These are phyloP conservation scores for Falco berigora DNA, from an alignment of 2,797 vertebrate genomes.

Conservation along the genomic window DNA sequence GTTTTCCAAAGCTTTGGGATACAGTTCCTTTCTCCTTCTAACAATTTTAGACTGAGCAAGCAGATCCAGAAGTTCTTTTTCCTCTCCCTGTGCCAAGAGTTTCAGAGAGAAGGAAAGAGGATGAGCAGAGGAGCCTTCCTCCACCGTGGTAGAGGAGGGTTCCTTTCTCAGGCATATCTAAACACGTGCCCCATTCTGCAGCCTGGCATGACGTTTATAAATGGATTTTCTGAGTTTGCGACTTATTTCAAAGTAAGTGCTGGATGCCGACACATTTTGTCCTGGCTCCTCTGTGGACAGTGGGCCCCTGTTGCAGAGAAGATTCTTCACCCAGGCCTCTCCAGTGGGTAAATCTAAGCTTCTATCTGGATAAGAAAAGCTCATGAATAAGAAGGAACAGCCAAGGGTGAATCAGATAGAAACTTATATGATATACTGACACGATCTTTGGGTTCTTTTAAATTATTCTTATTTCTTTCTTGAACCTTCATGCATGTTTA, in stretches of 20 bases:
- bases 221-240: background rate
- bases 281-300: background rate
- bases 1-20: background rate
- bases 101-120: background rate
- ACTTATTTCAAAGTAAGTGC: background rate
- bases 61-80: background rate
- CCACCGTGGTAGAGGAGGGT: background rate
- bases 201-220: background rate
- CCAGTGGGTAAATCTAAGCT: background rate
- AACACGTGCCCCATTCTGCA: background rate
- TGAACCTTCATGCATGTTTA: background rate
- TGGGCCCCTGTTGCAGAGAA: background rate
- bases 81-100: background rate
- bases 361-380: background rate
- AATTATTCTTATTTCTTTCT: background rate
- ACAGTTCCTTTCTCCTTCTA: background rate
- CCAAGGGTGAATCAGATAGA: background rate
- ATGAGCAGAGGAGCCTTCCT: background rate
- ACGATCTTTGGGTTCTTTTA: background rate
- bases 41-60: background rate
- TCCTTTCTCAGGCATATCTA: background rate
- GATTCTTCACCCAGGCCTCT: background rate
- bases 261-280: background rate
- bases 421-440: background rate
- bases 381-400: background rate